phyloP scores from a whole-genome alignment of 2,888 invertebrate species.

The Crocallis elinguaria region DNA sequence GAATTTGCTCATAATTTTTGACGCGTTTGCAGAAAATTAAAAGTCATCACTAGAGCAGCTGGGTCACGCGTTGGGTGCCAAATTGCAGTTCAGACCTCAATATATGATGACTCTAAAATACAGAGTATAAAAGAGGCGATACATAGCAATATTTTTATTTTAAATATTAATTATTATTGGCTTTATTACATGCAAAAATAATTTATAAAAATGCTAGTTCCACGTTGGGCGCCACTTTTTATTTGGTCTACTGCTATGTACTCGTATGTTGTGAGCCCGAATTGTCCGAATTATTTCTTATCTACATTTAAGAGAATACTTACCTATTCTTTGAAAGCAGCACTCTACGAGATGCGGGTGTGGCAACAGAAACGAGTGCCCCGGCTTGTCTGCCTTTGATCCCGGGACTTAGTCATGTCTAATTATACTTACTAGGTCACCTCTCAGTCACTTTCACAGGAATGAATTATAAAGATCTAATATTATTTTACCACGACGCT shows the following conservation, averaged over 20 bases:
- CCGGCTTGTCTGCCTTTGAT: conserved; percentile 21
- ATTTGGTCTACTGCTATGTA: background rate
- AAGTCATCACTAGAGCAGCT: too few relatives aligned
- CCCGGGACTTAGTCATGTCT: conserved; percentile 11
- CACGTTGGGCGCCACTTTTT: background rate
- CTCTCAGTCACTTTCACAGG: background rate
- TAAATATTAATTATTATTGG: too few relatives aligned
- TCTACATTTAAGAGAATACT: conserved; percentile 1
- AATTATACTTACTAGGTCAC: conserved; percentile 26
- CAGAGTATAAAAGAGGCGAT: too few relatives aligned
- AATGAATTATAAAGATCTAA: background rate
- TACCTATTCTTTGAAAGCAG: conserved; percentile 4
- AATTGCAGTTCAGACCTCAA: too few relatives aligned
- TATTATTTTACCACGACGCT: too few relatives aligned
- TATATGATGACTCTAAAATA: too few relatives aligned
- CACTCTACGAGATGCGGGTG: conserved; percentile 14
- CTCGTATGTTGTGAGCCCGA: background rate
- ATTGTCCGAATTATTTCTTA: background rate
- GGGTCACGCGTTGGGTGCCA: too few relatives aligned
- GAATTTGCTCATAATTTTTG: too few relatives aligned
- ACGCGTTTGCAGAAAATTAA: too few relatives aligned
- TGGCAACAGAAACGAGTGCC: conserved; percentile 12
- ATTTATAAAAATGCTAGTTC: too few relatives aligned
- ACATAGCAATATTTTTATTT: too few relatives aligned
- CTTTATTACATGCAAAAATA: too few relatives aligned